Base-by-base conservation (phyloP, 2,113 vertebrate species). In the Macrotis lagotis region DNA sequence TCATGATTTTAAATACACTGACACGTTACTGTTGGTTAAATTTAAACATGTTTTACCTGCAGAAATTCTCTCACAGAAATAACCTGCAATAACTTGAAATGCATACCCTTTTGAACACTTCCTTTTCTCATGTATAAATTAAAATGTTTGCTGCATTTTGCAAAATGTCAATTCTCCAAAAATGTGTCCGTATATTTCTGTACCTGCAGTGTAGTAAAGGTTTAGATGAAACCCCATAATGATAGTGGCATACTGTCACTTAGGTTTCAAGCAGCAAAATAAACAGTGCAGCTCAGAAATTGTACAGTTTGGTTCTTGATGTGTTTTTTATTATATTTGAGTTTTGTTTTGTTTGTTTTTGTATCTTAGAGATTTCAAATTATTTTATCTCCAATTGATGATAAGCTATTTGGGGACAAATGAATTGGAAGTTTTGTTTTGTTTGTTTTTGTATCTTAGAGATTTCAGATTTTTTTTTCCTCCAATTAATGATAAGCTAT, bases 11-110 rank as follows among this genome's bases (percentile, higher is more conserved):
- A 98, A 98, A 98, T 98, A 98, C 98, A 98, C 98, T 98, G 99
- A 99, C 98, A 98, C 92, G 49, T 98, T 98, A 98, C 98, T 98
- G 98, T 99, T 98, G 98, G 98, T 98, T 98, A 98, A 98, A 98
- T 98, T 98, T 98, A 99, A 99, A 98, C 97, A 97, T 99, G 98
- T 98, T 99, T 99, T 99, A 99, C 98, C 98, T 99, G 98, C 98
- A 99, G 98, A 98, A 98, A 98, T 98, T 98, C 97, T 98, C 98
- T 98, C 98, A 99, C 98, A 98, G 66, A 83, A 98, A 98, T 99
- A 98, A 99, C 98, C 98, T 99, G 98, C 99, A 99, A 99, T 99
- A 99, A 99, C 98, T 99, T 99, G 98, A 99, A 99, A 98, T 97
- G 98, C 98, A 96, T 99, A 98, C 98, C 98, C 98, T 99, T 99